phyloP scores from a whole-genome alignment of 1,140 invertebrate species.

The Lepidostoma basale region DNA sequence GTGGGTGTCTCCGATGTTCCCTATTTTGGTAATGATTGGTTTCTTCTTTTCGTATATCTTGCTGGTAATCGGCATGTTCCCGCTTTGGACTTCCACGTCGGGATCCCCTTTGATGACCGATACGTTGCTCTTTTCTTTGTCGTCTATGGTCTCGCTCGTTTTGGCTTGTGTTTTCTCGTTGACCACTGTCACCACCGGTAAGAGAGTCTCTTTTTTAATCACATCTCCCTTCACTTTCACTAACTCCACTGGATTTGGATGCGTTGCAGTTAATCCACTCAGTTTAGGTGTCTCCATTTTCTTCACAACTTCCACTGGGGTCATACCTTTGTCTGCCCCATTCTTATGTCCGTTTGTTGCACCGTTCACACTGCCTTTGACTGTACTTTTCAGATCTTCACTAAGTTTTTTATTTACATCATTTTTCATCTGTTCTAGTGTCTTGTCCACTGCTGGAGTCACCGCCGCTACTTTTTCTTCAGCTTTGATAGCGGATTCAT shows the following conservation, averaged over 20 bases:
- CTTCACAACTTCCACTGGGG: constrained; percentile 36
- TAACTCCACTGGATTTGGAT: constrained; percentile 10
- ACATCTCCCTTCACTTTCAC: constrained; percentile 32
- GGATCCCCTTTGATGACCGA: constrained; percentile 56
- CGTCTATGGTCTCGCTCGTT: constrained; percentile 36
- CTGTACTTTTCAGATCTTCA: constrained; percentile 49
- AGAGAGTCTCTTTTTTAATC: constrained; percentile 48
- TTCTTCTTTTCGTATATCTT: constrained; percentile 32
- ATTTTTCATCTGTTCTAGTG: constrained; percentile 46
- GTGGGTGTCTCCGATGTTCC: constrained; percentile 44
- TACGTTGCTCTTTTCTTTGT: constrained; percentile 53
- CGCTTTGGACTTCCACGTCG: constrained; percentile 59
- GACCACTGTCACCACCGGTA: constrained; percentile 56
- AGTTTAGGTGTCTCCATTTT: constrained; percentile 31
- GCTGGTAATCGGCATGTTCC: constrained; percentile 54
- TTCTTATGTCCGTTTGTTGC: constrained; percentile 32
- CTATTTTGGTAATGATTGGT: constrained; percentile 47
- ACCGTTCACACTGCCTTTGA: not conserved
- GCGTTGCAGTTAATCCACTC: not conserved
- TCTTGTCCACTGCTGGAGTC: constrained; percentile 53
- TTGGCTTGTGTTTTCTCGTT: constrained; percentile 51
- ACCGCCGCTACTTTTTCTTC: constrained; percentile 52
- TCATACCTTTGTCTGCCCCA: constrained; percentile 31
- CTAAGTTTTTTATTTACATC: constrained; percentile 44
- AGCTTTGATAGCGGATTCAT: constrained; percentile 23